phyloP scores from a whole-genome alignment of 2,113 vertebrate species.

The Anas platyrhynchos region DNA sequence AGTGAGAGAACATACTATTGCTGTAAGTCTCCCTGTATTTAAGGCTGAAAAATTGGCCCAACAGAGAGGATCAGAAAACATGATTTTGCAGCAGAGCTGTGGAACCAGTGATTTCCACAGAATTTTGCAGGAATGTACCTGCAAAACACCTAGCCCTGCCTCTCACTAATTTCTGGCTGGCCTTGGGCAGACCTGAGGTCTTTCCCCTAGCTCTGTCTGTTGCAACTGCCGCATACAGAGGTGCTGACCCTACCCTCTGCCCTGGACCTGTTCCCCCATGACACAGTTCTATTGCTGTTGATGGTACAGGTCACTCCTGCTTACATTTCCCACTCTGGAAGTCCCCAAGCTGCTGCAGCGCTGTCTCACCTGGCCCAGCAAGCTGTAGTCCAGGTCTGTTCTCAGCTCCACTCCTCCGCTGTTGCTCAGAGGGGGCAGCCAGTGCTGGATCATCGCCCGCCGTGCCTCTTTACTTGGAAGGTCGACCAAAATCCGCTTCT shows the following conservation, averaged over 20 bases:
- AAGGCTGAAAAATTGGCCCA: constrained; percentile 20
- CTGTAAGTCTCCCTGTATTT: constrained; percentile 40
- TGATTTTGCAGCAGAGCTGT: background rate
- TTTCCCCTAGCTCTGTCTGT: background rate
- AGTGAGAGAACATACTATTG: background rate
- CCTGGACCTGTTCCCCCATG: background rate
- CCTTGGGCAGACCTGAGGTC: background rate
- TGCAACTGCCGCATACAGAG: accelerated
- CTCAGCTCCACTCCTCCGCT: constrained; percentile 81
- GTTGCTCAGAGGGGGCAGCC: constrained; percentile 89
- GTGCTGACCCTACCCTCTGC: background rate
- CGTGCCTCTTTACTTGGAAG: constrained; percentile 87
- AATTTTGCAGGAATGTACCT: accelerated
- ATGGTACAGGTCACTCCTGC: background rate
- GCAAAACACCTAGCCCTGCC: accelerated
- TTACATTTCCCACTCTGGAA: accelerated
- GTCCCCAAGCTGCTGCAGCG: background rate
- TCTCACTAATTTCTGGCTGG: background rate
- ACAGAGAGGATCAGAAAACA: background rate
- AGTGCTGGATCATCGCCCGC: constrained; percentile 89
- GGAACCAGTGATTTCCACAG: accelerated
- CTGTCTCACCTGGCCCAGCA: constrained; percentile 82
- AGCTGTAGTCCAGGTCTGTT: constrained; percentile 83
- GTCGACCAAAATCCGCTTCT: constrained; percentile 94
- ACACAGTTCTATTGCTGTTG: accelerated